Percentiles rank a stretch among this genome's conserved stretches.
phyloP scores from a whole-genome alignment of 2,113 vertebrate species.

The Balaenoptera acutorostrata region DNA sequence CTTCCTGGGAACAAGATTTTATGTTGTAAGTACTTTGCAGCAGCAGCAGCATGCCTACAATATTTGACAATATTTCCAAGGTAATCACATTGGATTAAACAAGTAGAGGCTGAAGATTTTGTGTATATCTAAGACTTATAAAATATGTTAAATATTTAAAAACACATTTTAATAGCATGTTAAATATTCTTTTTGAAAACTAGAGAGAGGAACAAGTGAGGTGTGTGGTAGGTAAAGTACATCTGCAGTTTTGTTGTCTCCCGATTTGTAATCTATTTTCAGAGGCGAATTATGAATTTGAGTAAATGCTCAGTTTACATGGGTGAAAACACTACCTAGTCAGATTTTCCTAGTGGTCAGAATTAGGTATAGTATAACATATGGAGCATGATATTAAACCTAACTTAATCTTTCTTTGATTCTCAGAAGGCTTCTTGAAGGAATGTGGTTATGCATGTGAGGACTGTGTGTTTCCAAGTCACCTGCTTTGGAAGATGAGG shows the following conservation, averaged over 20 bases:
- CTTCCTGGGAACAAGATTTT: constrained; percentile 97
- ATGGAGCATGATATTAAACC: not conserved
- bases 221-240: not conserved
- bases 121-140: not conserved
- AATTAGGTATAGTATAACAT: not conserved
- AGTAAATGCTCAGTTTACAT: not conserved
- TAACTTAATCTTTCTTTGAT: constrained; percentile 24
- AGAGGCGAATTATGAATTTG: not conserved
- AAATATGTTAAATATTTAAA: not conserved
- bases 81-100: not conserved
- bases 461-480: not conserved
- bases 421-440: not conserved
- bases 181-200: constrained; percentile 21
- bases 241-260: not conserved
- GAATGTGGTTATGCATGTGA: not conserved
- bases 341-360: not conserved
- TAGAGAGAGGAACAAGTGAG: not conserved
- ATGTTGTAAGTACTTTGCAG: constrained; percentile 92
- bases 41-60: not conserved
- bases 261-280: not conserved
- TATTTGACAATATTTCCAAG: not conserved
- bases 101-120: not conserved
- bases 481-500: not conserved
- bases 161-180: not conserved
- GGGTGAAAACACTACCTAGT: not conserved